phyloP scores from a whole-genome alignment of 2,797 vertebrate species.

The Manis pentadactyla region DNA sequence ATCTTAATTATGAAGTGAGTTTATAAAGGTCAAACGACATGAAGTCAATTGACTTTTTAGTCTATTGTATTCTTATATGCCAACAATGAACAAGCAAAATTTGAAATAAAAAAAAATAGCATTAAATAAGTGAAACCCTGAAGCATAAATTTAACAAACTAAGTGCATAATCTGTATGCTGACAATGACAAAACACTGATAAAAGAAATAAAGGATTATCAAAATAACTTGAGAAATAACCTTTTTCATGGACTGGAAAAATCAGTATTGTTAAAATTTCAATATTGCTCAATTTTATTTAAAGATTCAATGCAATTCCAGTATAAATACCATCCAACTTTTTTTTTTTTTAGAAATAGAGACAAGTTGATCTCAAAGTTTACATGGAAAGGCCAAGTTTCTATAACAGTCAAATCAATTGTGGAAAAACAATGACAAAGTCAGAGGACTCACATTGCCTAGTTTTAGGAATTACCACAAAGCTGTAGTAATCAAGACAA shows the following conservation, averaged over 20 bases:
- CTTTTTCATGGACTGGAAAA: background rate
- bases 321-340: background rate
- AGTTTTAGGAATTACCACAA: background rate
- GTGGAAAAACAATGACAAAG: background rate
- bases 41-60: background rate
- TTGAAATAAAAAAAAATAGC: background rate
- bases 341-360: too few species aligned
- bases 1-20: background rate
- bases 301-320: background rate
- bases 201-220: background rate
- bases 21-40: background rate
- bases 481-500: background rate
- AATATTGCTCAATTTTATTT: background rate
- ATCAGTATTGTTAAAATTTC: background rate
- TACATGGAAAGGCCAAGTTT: background rate
- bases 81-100: background rate
- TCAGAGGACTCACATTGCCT: background rate
- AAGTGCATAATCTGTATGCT: background rate
- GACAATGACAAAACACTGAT: background rate
- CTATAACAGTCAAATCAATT: background rate
- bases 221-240: background rate
- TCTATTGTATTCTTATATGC: background rate
- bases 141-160: background rate
- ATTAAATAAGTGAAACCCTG: background rate
- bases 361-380: background rate